Base-by-base conservation (phyloP, 2,797 vertebrate species). In the Cirrhinus molitorella region DNA sequence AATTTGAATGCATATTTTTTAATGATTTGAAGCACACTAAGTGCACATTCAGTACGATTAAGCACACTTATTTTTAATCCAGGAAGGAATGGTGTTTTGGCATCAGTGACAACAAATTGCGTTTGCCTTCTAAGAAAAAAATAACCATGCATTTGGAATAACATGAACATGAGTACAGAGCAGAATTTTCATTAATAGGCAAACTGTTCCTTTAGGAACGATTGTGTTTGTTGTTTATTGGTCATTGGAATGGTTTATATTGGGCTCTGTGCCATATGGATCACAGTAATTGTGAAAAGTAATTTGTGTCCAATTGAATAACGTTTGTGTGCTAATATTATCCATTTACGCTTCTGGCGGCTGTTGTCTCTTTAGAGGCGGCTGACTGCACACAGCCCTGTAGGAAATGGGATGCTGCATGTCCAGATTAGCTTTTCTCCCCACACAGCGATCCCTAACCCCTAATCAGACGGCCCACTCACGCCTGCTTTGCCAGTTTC, bases 241-340 rank as follows among this genome's bases (percentile, higher is more conserved):
- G 59, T 47, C 17, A 76, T 59, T 68, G 65, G 59, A 67, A 28
- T 25, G 31, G 49, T 66, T 53, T 23, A 31, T 45, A 53, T 55
- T 74, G 63, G 34, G 70, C 13, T 61, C 25, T 59, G 40, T 80
- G 40, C 83, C 61, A 51, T 84, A 79, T 80, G 83, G 81, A 88
- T 92, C 88, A 91, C 89, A 91, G 89, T 84, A 83, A 88, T 76
- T 23, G 55, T 81, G 80, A 81, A 63, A 83, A 83, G 73, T 86
- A 25, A 93, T 92, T 91, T 88, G 83, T 88, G 81, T 77, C 79
- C 66, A 85, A 87, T 68, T 66, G 21, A 83, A 83, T 78, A 87
- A 85, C 78, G 21, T 85, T 67, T 71, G 75, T 73, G 76, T 84
- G 84, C 67, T 87, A 80, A 89, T 86, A 25, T 68, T 53, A 88